Conservation (phyloP, 2,797 vertebrate species). For the Acanthiza pusilla region DNA sequence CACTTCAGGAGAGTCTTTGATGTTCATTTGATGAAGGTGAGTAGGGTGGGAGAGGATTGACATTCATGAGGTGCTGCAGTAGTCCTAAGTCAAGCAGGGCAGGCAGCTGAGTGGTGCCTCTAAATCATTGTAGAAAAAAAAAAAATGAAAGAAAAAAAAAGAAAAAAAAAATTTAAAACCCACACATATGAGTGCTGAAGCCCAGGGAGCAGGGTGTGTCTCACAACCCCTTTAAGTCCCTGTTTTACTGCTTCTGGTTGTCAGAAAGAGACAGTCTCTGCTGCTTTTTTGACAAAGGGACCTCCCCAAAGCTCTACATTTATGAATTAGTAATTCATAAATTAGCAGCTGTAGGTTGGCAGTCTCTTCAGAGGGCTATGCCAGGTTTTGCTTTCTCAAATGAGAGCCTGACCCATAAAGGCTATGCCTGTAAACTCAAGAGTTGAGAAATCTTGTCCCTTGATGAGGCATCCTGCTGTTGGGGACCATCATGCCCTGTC, state of each 20-base stretch:
- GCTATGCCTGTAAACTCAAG: background rate
- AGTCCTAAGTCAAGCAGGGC: background rate
- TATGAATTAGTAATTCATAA: constrained; percentile 51
- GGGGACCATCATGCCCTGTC: background rate
- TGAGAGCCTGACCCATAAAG: background rate
- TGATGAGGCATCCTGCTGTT: background rate
- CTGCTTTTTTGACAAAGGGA: background rate
- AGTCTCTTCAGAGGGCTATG: background rate
- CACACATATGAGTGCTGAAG: background rate
- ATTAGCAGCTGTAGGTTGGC: constrained; percentile 41
- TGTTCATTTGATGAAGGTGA: constrained; percentile 29
- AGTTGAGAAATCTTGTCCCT: constrained; percentile 5
- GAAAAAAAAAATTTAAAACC: background rate
- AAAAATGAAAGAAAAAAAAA: background rate
- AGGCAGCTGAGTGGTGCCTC: background rate
- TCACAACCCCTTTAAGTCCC: background rate
- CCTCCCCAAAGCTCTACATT: background rate
- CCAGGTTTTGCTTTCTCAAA: constrained; percentile 15
- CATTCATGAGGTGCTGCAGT: background rate
- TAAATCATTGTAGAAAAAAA: background rate
- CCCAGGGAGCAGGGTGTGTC: background rate
- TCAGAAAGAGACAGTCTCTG: background rate
- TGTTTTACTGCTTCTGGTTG: background rate
- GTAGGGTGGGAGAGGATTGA: background rate
- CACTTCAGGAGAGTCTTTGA: constrained; percentile 37